Conservation (phyloP, 2,797 vertebrate species). For the Coccyzus lansbergi region DNA sequence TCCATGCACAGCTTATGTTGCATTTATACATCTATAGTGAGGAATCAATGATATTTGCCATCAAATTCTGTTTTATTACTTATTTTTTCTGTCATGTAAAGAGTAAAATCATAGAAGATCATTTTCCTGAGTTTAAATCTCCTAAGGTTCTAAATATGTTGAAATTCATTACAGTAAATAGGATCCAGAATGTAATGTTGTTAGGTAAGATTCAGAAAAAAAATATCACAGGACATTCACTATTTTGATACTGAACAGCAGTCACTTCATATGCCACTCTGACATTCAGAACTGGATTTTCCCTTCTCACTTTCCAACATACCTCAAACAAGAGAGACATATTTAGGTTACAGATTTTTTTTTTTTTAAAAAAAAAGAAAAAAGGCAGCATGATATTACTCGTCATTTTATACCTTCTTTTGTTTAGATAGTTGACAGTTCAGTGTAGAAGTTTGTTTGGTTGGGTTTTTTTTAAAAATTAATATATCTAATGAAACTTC, state of each 20-base stretch:
- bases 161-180: background rate
- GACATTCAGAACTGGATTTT: background rate
- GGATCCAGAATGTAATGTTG: background rate
- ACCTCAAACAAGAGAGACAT: background rate
- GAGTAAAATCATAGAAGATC: background rate
- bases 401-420: background rate
- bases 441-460: background rate
- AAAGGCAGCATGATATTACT: background rate
- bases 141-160: background rate
- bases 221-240: background rate
- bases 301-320: background rate
- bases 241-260: background rate
- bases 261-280: background rate
- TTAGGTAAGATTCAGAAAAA: background rate
- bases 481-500: background rate
- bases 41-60: background rate
- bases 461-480: background rate
- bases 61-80: fast-evolving
- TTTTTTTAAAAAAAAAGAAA: background rate
- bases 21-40: background rate
- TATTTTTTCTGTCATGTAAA: background rate
- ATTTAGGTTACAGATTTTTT: background rate
- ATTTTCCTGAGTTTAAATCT: background rate
- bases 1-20: background rate
- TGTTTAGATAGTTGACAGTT: background rate